Conservation (phyloP, 2,888 invertebrate genomes). For the Celastrina argiolus region DNA sequence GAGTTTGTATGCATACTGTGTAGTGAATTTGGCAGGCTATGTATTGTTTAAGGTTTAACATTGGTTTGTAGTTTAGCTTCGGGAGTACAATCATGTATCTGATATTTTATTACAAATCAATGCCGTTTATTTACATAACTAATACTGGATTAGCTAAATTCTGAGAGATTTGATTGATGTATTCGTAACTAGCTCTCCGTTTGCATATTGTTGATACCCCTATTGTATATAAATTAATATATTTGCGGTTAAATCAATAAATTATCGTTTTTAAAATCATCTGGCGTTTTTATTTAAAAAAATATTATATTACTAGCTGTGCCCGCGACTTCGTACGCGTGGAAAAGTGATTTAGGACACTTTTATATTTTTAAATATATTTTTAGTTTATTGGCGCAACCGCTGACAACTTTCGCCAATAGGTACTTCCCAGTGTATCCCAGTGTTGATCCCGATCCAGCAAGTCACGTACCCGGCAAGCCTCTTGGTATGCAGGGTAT, state of each 20-base stretch:
- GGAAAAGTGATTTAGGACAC: too few relatives aligned
- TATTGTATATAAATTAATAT: constrained; percentile 76
- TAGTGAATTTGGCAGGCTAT: constrained; percentile 53
- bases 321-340: too few relatives aligned
- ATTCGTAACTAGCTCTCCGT: constrained; percentile 54
- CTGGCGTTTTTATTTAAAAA: constrained; percentile 30
- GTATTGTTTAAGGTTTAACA: constrained; percentile 35
- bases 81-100: constrained; percentile 24
- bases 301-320: background rate
- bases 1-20: constrained; percentile 57
- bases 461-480: too few relatives aligned
- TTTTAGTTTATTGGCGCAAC: too few relatives aligned
- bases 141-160: constrained; percentile 41
- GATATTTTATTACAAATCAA: constrained; percentile 33
- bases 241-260: constrained; percentile 76
- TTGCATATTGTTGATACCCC: constrained; percentile 74
- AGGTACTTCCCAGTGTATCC: too few relatives aligned
- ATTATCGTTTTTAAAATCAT: constrained; percentile 70
- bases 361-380: too few relatives aligned
- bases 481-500: too few relatives aligned
- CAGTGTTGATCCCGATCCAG: too few relatives aligned
- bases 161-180: constrained; percentile 37
- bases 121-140: constrained; percentile 33
- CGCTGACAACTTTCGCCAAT: too few relatives aligned
- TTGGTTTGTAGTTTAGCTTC: constrained; percentile 35